Percentiles rank a stretch among this genome's conserved stretches.
Evolutionary conservation across 2,888 invertebrate species (phyloP).

Genomic region (Phaonia tiefii): DNA sequence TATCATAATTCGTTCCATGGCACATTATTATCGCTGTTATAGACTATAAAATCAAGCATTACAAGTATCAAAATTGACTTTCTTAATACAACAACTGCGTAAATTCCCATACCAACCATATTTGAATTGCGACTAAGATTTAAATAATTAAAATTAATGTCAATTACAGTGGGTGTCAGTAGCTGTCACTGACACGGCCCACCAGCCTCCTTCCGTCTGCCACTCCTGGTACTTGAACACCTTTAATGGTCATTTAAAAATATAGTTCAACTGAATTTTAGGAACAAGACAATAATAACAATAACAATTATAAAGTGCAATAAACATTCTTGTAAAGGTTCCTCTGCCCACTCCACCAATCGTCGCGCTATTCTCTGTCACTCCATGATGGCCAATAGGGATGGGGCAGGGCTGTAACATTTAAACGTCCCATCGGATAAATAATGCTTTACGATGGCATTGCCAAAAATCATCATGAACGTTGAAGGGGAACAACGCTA

Average conservation of each 20-base stretch:
- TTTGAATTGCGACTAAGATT: conserved; percentile 45
- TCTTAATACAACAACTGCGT: too few relatives aligned
- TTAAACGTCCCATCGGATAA: conserved; percentile 58
- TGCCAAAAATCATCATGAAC: conserved; percentile 27
- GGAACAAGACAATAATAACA: conserved; percentile 50
- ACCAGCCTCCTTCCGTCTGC: not conserved
- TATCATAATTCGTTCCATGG: too few relatives aligned
- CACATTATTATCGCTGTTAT: too few relatives aligned
- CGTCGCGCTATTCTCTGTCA: not conserved
- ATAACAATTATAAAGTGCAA: conserved; percentile 58
- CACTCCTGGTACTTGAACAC: conserved; percentile 20
- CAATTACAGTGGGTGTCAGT: conserved; percentile 29
- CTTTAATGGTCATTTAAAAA: conserved; percentile 11
- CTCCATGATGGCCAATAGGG: not conserved
- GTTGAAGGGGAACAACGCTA: not conserved
- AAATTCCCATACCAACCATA: not conserved
- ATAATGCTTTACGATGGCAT: conserved; percentile 52
- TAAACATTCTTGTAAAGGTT: conserved; percentile 30
- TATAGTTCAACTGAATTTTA: conserved; percentile 10
- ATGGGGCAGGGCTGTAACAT: conserved; percentile 13
- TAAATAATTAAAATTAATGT: conserved; percentile 48
- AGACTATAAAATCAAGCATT: too few relatives aligned
- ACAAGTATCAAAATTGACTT: too few relatives aligned
- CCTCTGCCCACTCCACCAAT: not conserved
- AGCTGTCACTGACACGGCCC: conserved; percentile 9